Evolutionary conservation across 2,888 invertebrate species (phyloP), one percentile per base, ranked within the genome.

Genomic region (Eremobia ochroleuca): DNA sequence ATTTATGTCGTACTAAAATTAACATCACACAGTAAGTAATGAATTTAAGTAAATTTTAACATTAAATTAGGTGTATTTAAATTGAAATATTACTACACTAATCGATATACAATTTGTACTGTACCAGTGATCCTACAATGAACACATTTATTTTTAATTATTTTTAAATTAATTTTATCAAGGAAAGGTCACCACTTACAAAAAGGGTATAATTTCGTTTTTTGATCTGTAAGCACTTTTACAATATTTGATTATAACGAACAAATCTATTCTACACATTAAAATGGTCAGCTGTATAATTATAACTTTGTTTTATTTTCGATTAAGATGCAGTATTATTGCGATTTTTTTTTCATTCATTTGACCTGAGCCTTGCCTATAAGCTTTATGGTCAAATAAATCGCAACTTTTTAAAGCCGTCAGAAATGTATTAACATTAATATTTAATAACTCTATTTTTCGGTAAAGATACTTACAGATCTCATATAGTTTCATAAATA

Each of bases 381-480:
- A 62, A 61, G 73, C 65, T n/a, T 68, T 37, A 11, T 59, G 55
- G 34, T 65, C 28, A 40, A 49, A 49, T 52, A 77, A 46, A 59
- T 71, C 9, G 18, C 61, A 52, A 65, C 3, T 31, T 77, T 62
- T 71, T 67, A 65, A 77, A 82, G 68, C 82, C 52, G n/a, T 58
- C 28, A n/a, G 31, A 59, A 73, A 67, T 78, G 43, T 70, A 52
- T 40, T 64, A 74, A 83, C 65, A 80, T 62, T 62, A 66, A 76
- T 69, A 65, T 77, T 73, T 61, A 28, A 73, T 65, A 67, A 70
- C 31, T 67, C 78, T 67, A 64, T 37, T 67, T 76, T 62, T 68
- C 65, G 71, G 73, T 77, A 88, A 91, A 93, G 94, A 90, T 92
- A 92, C 93, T 93, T 90, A 93, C 94, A 95, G 92, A 94, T 90